Base-by-base conservation (phyloP, 2,797 vertebrate genomes). In the Pachyuromys duprasi region DNA sequence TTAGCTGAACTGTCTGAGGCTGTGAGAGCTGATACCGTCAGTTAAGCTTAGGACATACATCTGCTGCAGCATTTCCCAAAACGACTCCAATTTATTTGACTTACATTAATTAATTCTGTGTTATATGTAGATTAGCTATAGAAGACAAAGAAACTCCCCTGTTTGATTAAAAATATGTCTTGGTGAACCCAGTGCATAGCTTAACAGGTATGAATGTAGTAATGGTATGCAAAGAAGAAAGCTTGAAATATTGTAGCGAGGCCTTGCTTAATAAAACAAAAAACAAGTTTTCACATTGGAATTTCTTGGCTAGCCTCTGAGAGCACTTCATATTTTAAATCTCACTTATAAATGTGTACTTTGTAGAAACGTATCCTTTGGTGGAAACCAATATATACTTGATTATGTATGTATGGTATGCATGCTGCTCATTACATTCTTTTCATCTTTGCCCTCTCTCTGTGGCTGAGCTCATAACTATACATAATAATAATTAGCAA, bases 281-380 rank as follows among this genome's bases (percentile, higher is more conserved):
- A 81, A 82, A 94, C 88, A 78, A 49, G 75, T 36, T 63, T 39
- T 94, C 45, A 65, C 49, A 95, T 78, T 88, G 91, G 86, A 39
- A 53, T 67, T 78, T 93, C 65, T 87, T 86, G 63, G 94, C 65
- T 78, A 93, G 70, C 45, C 84, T 81, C 84, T 94, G 62, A 84
- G n/a, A 96, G 62, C 9, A 8, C 76, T 26, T 90, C 84, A 76
- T 62, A 72, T 90, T 92, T 93, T 95, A 86, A 49, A 95, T 90
- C 33, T 90, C 17, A 93, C 76, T n/a, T 72, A 63, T 79, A 88
- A 78, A 45, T 67, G 75, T 22, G 39, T 92, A 17, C 45, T 82
- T 86, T 95, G 49, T 39, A 82, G 49, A 95, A 92, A 90, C 36
- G 22, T 4, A 57, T 13, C 17, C 65, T 89, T 95, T 89, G 36